Evolutionary conservation across 2,797 vertebrate genomes (phyloP).

Genomic region (Nannoperca australis): DNA sequence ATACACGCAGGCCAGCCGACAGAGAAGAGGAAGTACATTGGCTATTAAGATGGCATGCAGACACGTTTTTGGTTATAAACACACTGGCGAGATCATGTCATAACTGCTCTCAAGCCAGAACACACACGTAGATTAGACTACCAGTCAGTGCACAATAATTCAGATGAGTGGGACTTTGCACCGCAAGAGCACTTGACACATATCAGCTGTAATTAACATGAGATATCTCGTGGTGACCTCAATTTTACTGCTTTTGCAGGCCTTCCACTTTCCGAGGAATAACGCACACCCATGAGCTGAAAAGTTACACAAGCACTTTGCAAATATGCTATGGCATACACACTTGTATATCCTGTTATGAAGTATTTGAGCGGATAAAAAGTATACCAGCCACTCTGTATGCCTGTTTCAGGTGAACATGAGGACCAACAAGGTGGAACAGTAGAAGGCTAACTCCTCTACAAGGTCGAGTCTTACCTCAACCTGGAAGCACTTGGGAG

Average conservation of each 20-base stretch:
- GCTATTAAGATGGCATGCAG: constrained; percentile 40
- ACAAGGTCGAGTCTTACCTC: constrained; percentile 43
- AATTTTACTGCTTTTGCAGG: constrained; percentile 9
- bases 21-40: constrained; percentile 30
- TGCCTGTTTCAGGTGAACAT: constrained; percentile 5
- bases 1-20: not conserved
- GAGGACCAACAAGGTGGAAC: constrained; percentile 5
- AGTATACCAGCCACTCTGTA: not conserved
- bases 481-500: constrained; percentile 44
- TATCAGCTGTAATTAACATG: constrained; percentile 46
- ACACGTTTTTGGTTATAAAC: constrained; percentile 46
- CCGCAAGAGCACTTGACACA: constrained; percentile 40
- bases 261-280: constrained; percentile 29
- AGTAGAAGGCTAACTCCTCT: constrained; percentile 27
- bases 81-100: constrained; percentile 29
- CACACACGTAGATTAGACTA: constrained; percentile 29
- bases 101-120: constrained; percentile 46
- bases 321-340: not conserved
- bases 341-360: constrained; percentile 1
- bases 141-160: constrained; percentile 46
- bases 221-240: constrained; percentile 33
- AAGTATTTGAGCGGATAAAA: not conserved
- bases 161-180: constrained; percentile 43
- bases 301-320: constrained; percentile 11
- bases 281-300: constrained; percentile 5